A percentile compares a stretch with the other conserved stretches of the same genome.
These are phyloP conservation scores for Nipponia nippon DNA, from an alignment of 2,113 vertebrate species.

Conservation along the genomic window DNA sequence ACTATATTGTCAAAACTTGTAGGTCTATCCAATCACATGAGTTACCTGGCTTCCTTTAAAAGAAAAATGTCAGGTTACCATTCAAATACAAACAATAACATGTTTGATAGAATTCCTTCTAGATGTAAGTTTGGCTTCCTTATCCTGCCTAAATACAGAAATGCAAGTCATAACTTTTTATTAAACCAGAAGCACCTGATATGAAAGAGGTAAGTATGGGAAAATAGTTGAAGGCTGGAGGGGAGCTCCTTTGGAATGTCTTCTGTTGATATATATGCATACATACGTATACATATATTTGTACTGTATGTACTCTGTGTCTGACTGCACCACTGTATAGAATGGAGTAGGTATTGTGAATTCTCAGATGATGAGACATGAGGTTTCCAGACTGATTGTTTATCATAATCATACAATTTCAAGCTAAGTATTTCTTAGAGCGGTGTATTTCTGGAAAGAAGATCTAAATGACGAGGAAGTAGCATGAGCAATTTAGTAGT, in stretches of 20 bases:
- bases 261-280: background rate
- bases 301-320: fast-evolving
- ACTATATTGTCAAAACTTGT: background rate
- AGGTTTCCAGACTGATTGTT: background rate
- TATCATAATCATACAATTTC: background rate
- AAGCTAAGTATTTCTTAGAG: background rate
- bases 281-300: background rate
- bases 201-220: background rate
- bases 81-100: background rate
- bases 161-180: background rate
- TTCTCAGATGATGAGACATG: background rate
- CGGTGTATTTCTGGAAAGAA: background rate
- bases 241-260: background rate
- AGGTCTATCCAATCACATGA: background rate
- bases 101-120: background rate
- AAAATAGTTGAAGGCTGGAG: background rate
- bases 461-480: background rate
- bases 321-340: background rate
- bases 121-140: background rate
- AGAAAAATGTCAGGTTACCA: background rate
- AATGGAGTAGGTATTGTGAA: background rate
- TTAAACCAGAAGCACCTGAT: background rate
- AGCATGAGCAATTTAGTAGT: background rate
- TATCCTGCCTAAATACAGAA: background rate
- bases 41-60: background rate